Percentiles rank a stretch among this genome's conserved stretches.
These are phyloP conservation scores for Myripristis murdjan DNA, from an alignment of 2,797 vertebrate genomes.

Conservation along the genomic window DNA sequence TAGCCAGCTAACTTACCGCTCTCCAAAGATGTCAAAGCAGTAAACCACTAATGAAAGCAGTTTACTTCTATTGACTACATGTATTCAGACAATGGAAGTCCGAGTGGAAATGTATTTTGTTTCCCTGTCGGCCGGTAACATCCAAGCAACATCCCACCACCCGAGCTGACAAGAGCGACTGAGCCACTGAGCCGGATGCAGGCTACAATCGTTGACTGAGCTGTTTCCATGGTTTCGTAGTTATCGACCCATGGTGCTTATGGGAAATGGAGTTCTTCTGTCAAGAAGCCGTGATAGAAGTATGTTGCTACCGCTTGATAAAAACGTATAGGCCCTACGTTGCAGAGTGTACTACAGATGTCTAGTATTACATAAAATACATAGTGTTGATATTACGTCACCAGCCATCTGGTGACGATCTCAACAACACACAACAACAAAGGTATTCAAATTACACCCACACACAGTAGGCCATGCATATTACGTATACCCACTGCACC, in stretches of 20 bases:
- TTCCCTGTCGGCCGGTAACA: background rate
- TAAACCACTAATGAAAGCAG: background rate
- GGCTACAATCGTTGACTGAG: conserved; percentile 4
- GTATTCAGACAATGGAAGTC: background rate
- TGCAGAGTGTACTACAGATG: too few species aligned
- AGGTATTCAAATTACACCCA: too few species aligned
- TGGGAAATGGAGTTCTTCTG: conserved; percentile 58
- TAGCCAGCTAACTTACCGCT: conserved; percentile 4
- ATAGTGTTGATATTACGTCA: too few species aligned
- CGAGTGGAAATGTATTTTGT: background rate
- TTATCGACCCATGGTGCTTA: conserved; percentile 22
- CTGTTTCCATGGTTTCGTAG: conserved; percentile 60
- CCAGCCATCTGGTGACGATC: too few species aligned
- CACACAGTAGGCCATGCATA: too few species aligned
- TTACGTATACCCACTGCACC: too few species aligned
- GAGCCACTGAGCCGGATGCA: background rate
- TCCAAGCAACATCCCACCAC: conserved; percentile 15
- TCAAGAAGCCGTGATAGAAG: background rate
- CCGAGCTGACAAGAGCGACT: background rate
- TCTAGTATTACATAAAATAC: too few species aligned
- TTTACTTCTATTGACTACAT: background rate
- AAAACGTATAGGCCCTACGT: too few species aligned
- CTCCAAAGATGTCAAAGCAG: background rate
- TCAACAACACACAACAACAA: too few species aligned
- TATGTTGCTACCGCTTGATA: too few species aligned